Conservation (phyloP, 2,888 invertebrate genomes). For the Xanthorhoe spadicearia region DNA sequence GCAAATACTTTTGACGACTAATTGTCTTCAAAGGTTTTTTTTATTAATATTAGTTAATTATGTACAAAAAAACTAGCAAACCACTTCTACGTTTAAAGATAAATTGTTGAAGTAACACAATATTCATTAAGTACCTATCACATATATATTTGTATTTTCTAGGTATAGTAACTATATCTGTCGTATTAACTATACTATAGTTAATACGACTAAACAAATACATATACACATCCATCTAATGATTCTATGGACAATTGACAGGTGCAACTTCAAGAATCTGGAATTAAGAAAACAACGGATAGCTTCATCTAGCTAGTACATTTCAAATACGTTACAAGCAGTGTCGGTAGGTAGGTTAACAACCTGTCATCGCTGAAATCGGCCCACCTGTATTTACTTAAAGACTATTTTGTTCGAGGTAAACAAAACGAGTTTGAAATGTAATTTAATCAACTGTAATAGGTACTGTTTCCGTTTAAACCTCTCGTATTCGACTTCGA, state of each 20-base stretch:
- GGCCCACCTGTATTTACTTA: background rate
- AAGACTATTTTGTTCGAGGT: background rate
- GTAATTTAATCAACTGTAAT: no score
- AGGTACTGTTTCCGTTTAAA: no score
- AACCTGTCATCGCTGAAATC: background rate
- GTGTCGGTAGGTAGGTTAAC: constrained; percentile 41
- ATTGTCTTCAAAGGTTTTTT: background rate
- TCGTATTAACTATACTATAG: no score
- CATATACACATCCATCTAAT: constrained; percentile 22
- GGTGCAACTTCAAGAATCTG: constrained; percentile 19
- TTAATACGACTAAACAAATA: constrained; percentile 1
- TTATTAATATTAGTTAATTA: background rate
- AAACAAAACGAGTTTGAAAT: background rate
- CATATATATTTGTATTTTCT: background rate
- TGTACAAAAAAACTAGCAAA: background rate
- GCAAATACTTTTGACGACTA: background rate
- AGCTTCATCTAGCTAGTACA: constrained; percentile 20
- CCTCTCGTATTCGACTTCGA: no score
- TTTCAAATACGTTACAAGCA: constrained; percentile 32
- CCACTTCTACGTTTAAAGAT: background rate
- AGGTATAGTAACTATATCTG: no score
- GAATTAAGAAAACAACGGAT: constrained; percentile 6
- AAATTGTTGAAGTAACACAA: background rate
- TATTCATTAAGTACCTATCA: background rate
- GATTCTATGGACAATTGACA: constrained; percentile 14